These are phyloP conservation scores for Perodicticus potto DNA, from an alignment of 2,797 vertebrate genomes.

Conservation along the genomic window DNA sequence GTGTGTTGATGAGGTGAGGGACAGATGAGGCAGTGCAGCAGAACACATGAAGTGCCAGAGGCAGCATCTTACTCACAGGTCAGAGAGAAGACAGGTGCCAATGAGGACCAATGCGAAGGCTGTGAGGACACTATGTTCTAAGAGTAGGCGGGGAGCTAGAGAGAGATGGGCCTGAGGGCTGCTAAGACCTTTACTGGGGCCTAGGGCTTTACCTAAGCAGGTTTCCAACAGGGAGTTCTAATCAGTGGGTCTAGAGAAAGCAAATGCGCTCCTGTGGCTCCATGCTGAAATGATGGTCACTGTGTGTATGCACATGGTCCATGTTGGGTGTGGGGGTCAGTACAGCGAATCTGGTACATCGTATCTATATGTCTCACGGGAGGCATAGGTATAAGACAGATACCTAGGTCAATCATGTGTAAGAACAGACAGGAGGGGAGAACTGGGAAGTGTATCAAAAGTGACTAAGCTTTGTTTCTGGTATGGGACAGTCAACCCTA, in stretches of 20 bases:
- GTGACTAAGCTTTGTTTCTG: background rate
- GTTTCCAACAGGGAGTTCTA: background rate
- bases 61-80: too few relatives aligned
- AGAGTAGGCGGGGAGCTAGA: background rate
- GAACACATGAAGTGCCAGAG: background rate
- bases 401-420: background rate
- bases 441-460: background rate
- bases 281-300: background rate
- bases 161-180: background rate
- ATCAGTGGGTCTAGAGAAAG: background rate
- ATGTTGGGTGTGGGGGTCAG: background rate
- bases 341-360: background rate
- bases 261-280: accelerated
- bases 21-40: background rate
- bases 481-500: background rate
- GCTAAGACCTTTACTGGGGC: too few relatives aligned
- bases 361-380: background rate
- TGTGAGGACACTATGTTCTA: too few relatives aligned
- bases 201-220: background rate
- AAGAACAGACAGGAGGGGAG: background rate
- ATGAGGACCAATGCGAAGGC: too few relatives aligned
- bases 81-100: background rate
- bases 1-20: background rate
- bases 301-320: background rate
- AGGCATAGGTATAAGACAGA: background rate